A percentile compares a stretch with the other conserved stretches of the same genome.
Evolutionary conservation across 2,113 vertebrate species (phyloP).

Genomic region (Origma solitaria): DNA sequence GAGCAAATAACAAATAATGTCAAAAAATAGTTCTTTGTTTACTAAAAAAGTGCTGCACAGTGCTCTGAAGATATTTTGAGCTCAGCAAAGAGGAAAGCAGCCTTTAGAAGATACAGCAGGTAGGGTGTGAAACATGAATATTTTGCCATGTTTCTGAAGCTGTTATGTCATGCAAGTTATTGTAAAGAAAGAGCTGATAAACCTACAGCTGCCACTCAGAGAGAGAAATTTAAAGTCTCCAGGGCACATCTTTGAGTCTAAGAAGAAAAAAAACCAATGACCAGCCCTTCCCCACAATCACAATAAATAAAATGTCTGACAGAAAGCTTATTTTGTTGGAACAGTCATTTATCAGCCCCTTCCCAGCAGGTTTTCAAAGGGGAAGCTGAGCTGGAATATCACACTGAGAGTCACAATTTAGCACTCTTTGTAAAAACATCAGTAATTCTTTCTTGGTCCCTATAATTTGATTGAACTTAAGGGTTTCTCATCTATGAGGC

Average conservation of each 20-base stretch:
- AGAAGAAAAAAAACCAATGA: neutral
- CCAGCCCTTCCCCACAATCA: neutral
- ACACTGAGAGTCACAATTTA: neutral
- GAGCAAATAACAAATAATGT: neutral
- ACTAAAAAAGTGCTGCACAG: neutral
- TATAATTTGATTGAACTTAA: neutral
- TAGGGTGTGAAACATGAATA: neutral
- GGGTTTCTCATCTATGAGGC: neutral
- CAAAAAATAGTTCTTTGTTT: neutral
- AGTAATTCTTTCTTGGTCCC: neutral
- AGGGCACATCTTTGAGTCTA: neutral
- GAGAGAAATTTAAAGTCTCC: neutral
- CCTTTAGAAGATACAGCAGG: neutral
- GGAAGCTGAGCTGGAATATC: neutral
- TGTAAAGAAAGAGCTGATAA: neutral
- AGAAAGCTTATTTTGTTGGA: neutral
- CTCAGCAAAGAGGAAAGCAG: neutral
- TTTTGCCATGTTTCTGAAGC: neutral
- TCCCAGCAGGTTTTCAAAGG: neutral
- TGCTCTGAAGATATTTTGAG: neutral
- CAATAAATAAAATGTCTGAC: neutral
- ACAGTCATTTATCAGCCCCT: neutral
- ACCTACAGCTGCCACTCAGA: neutral
- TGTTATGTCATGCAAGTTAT: slow-evolving; percentile 18
- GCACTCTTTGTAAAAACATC: neutral